Base-by-base conservation (phyloP, 2,888 invertebrate genomes). In the Meandrusa payeni region DNA sequence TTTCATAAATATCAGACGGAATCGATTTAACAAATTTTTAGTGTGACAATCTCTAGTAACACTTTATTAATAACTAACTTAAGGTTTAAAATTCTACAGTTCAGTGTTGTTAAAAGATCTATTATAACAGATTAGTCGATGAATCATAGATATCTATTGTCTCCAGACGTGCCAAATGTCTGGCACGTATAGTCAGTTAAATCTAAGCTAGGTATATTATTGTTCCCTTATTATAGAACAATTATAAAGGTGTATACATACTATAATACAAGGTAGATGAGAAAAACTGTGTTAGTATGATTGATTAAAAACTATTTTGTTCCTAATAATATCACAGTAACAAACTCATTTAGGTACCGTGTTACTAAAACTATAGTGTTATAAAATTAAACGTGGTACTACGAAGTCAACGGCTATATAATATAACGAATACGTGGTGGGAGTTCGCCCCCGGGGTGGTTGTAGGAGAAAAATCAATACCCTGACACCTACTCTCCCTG, bases 131-230 rank as follows among this genome's bases (percentile, higher is more conserved):
- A 64, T 66, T 55, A 48, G 53, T 46, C 57, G 50, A 66, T 75
- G 74, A 74, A 64, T 76, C 76, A 76, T 51, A 15, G 15, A 2
- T 53, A 60, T 60, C 73, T 65, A 76, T 74, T 74, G 73, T 75
- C 67, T 65, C 56, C n/a, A 56, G 59, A 61, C 63, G 56, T 59
- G 55, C 52, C 52, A 38, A 47, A 49, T 45, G 45, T 50, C 33
- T 33, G 46, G 41, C 50, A 52, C 50, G 29, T 24, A 37, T 22
- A 19, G 52, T 50, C 32, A 46, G 40, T 20, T 48, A 52, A 55
- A 44, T 50, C 40, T 31, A 52, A 46, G 46, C 42, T 44, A 39
- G 44, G 19, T 44, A 41, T 34, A 37, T 33, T 33, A 45, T 40
- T 26, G 43, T 36, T 46, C 33, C 34, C 44, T 41, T 24, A 29